Base-by-base conservation (phyloP, 2,888 invertebrate genomes). In the Serripes groenlandicus region DNA sequence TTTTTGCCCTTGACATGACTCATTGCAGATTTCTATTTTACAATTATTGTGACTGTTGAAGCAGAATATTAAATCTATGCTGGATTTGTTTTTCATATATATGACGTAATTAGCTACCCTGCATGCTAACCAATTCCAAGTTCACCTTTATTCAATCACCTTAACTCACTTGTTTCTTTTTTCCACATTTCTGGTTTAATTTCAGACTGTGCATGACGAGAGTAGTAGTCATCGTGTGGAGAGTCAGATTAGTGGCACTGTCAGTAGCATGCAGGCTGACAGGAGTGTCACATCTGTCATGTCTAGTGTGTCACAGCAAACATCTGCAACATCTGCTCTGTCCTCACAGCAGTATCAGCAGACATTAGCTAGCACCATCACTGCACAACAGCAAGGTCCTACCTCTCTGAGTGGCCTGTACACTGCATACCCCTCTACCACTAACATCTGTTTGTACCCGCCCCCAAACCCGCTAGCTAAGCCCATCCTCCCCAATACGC, bases 401-500 rank as follows among this genome's bases (percentile, higher is more conserved):
- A 66, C 37, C 42, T 35, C 71, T 56, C 23, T 60, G 26, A 78
- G 56, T 30, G 42, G 68, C 56, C 56, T 26, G 64, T 49, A 52
- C 54, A 64, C 78, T 23, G 72, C 86, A 68, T 83, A 86, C 58
- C 42, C 78, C 34, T 56, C 78, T 56, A 84, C 86, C 15, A 85
- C 79, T 81, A 86, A 85, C 83, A 87, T 88, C 52, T 82, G 81
- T 68, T 74, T 82, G 76, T 85, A 82, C 77, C 88, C 86, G 74
- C 90, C 90, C 72, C 84, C 81, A 78, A 87, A 85, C 81, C 87
- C 86, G 60, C 79, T 85, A 74, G 89, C 87, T 75, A 87, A 85
- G 78, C 79, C 86, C 76, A 78, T 83, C 58, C 58, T 87, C 77
- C 83, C 86, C 52, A 72, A 75, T 71, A 75, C 75, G 21, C 69